phyloP scores from a whole-genome alignment of 37 sponge, comb jelly and placozoan species.

The Theonella swinhoei region DNA sequence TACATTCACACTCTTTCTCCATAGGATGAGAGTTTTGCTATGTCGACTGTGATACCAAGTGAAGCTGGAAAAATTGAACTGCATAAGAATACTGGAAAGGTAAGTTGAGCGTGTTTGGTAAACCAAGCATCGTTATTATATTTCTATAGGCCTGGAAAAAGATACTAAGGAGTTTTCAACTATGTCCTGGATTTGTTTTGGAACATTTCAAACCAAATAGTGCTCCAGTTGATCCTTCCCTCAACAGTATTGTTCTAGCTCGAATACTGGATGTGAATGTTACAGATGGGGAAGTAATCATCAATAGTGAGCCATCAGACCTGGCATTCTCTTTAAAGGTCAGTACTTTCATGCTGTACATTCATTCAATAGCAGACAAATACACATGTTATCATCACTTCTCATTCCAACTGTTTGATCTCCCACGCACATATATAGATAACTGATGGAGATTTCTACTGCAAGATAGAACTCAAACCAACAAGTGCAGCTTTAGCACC shows the following conservation, averaged over 20 bases:
- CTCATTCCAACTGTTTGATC: too few relatives aligned
- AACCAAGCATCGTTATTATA: background rate
- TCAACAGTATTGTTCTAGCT: background rate
- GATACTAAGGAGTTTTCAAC: background rate
- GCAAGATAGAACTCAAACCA: background rate
- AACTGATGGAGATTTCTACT: background rate
- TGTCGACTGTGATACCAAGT: background rate
- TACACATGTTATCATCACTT: too few relatives aligned
- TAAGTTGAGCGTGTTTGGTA: background rate
- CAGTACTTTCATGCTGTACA: too few relatives aligned
- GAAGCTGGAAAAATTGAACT: background rate
- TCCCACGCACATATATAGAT: too few relatives aligned
- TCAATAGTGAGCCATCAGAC: background rate
- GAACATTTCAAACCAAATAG: background rate
- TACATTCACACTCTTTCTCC: background rate
- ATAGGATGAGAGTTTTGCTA: background rate
- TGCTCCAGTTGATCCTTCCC: background rate
- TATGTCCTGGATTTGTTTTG: background rate
- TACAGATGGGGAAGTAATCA: background rate
- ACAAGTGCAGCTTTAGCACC: background rate
- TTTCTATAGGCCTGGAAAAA: background rate
- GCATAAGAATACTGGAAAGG: background rate
- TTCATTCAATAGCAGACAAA: too few relatives aligned
- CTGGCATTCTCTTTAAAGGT: background rate
- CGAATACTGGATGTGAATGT: background rate